Conservation (phyloP, 2,888 invertebrate genomes). For the Acrobasis suavella region DNA sequence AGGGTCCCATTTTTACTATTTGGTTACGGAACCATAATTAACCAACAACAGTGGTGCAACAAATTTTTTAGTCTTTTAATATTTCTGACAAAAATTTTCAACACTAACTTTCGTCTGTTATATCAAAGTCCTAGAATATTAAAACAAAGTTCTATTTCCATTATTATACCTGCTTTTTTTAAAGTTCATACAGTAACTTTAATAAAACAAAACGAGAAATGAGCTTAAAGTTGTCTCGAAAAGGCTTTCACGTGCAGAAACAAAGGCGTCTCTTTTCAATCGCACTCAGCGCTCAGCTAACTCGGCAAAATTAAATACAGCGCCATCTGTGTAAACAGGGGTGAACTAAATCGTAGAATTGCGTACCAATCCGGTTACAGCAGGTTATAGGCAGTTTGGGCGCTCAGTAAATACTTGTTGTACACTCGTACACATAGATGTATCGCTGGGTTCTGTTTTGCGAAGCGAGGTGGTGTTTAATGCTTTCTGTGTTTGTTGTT, state of each 20-base stretch:
- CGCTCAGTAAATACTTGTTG: conserved; percentile 42
- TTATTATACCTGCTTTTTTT: no score
- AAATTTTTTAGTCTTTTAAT: no score
- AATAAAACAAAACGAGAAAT: background rate
- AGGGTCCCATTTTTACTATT: no score
- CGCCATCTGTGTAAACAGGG: conserved; percentile 34
- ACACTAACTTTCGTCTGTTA: no score
- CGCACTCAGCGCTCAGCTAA: background rate
- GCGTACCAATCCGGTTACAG: conserved; percentile 30
- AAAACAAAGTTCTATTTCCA: no score
- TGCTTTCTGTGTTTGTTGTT: background rate
- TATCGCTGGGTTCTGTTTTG: conserved; percentile 45
- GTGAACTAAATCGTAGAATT: conserved; percentile 34
- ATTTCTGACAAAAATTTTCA: background rate
- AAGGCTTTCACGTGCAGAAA: conserved; percentile 11
- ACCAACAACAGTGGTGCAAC: no score
- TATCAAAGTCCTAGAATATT: no score
- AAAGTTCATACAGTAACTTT: no score
- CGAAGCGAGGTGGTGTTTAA: conserved; percentile 14
- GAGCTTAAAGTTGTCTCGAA: background rate
- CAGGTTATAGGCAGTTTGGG: conserved; percentile 31
- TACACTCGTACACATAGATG: conserved; percentile 58
- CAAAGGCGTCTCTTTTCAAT: conserved; percentile 1
- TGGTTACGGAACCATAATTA: no score
- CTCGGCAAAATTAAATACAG: conserved; percentile 28